Evolutionary conservation across 2,797 vertebrate genomes (phyloP).

Genomic region (Molossus molossus): DNA sequence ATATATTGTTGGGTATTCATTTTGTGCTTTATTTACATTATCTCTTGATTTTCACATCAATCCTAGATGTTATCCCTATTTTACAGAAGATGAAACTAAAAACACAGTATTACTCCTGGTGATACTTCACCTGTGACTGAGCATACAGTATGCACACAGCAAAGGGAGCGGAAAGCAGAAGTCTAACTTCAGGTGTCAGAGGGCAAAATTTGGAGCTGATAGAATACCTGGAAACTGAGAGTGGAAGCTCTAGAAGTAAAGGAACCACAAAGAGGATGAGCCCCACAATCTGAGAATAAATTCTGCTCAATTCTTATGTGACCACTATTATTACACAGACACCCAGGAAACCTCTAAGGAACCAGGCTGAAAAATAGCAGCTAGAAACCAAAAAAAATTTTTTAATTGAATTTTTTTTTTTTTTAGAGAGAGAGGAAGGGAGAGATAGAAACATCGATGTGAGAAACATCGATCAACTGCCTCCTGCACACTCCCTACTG

Average conservation of each 20-base stretch:
- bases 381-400: not conserved
- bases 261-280: not conserved
- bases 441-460: too few relatives aligned
- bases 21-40: constrained; percentile 39
- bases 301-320: not conserved
- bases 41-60: constrained; percentile 14
- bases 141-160: not conserved
- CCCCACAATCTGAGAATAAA: not conserved
- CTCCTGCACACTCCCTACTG: too few relatives aligned
- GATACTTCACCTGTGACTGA: constrained; percentile 18
- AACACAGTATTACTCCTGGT: not conserved
- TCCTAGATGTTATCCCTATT: not conserved
- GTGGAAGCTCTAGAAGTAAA: constrained; percentile 15
- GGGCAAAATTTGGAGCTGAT: constrained; percentile 13
- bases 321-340: not conserved
- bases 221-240: not conserved
- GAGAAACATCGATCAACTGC: too few relatives aligned
- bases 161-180: constrained; percentile 8
- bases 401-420: too few relatives aligned
- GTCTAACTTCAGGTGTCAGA: not conserved
- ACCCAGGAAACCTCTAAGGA: constrained; percentile 2
- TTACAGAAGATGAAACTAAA: constrained; percentile 57
- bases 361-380: constrained; percentile 21
- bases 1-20: not conserved
- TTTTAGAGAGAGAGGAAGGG: too few relatives aligned